These are phyloP conservation scores for Plagiodera versicolora DNA, from an alignment of 2,888 invertebrate species.

Conservation along the genomic window DNA sequence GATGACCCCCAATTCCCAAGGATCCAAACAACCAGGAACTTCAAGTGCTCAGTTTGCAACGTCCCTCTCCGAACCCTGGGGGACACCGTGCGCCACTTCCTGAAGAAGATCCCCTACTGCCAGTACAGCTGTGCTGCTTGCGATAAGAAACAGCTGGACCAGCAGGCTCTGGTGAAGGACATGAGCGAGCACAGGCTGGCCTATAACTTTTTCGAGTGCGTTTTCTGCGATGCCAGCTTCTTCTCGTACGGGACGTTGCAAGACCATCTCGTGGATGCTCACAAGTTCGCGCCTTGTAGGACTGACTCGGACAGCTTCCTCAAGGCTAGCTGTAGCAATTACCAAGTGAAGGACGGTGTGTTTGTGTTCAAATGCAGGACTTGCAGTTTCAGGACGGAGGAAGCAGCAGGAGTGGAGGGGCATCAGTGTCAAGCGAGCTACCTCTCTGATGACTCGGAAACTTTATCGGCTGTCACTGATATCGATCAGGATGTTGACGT, in stretches of 20 bases:
- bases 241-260: neutral
- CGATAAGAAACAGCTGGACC: neutral
- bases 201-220: conserved; percentile 12
- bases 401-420: neutral
- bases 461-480: neutral
- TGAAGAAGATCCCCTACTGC: neutral
- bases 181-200: conserved; percentile 5
- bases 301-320: neutral
- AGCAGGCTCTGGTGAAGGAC: neutral
- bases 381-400: neutral
- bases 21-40: conserved; percentile 1
- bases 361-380: neutral
- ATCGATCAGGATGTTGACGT: neutral
- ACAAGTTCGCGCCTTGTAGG: neutral
- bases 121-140: conserved; percentile 2
- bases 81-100: neutral
- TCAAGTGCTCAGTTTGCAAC: conserved; percentile 9
- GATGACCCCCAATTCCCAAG: neutral
- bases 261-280: conserved; percentile 5
- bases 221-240: conserved; percentile 5
- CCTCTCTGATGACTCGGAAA: neutral
- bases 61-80: conserved; percentile 2
- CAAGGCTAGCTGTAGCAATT: neutral
- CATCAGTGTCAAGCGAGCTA: neutral
- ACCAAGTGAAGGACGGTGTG: neutral